Evolutionary conservation across 2,888 invertebrate genomes (phyloP), one percentile per base, ranked within the genome.

Genomic region (Diabrotica balteata): DNA sequence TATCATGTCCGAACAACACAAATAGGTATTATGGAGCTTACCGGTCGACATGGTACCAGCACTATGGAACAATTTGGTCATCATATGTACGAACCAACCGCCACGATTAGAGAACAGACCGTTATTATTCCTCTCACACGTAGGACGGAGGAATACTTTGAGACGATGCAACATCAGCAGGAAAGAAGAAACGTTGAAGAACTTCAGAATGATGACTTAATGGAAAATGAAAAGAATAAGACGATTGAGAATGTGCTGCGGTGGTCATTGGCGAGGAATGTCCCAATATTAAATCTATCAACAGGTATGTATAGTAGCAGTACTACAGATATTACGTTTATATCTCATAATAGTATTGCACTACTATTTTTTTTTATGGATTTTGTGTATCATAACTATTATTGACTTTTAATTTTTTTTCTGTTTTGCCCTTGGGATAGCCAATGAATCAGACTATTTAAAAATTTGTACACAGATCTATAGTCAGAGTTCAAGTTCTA

Each of bases 1-100:
- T 96, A 93, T 81, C 96, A 96, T 81, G 94, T 96, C 44, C 85
- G 94, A 62, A 95, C 95, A 0, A 92, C 93, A 0, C 95, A 95
- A 84, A 90, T 92, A 44, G 91, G 90, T 1, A 86, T 90, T 0
- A 90, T 91, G 90, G 89, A 90, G 82, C 84, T 87, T 66, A 80
- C 81, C 22, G 77, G 77, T 7, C 75, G 86, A 82, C 84, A 86
- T 44, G 86, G 87, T 5, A 85, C 83, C 59, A 83, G 86, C 0
- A 85, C 85, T 1, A 78, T 89, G 8, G 89, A 90, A 72, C 85
- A 88, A 45, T 90, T 90, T 74, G 87, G 88, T 0, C 89, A 88
- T 49, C 90, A 89, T 75, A 85, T 88, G 0, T 91, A 91, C 75
- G 89, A 89, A 55, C 90, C 90, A 0, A 78, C 83, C 4, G 83